Percentiles rank a stretch among this genome's conserved stretches.
Evolutionary conservation across 2,113 vertebrate genomes (phyloP).

Genomic region (Hoplias malabaricus): DNA sequence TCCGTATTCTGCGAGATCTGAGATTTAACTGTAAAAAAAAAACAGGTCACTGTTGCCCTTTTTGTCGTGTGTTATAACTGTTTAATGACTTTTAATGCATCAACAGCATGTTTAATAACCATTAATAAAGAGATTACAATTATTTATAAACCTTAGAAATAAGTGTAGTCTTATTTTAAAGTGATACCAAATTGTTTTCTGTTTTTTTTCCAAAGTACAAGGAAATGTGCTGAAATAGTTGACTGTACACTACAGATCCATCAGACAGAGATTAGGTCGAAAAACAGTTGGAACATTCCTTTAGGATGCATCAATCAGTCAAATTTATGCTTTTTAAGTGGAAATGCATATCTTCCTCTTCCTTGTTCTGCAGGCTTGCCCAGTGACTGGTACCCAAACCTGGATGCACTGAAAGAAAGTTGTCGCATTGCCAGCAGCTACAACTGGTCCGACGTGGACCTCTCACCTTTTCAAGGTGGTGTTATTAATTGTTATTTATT

Average conservation of each 20-base stretch:
- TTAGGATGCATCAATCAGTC: not conserved
- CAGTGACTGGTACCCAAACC: constrained; percentile 87
- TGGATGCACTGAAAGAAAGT: constrained; percentile 91
- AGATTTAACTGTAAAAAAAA: too few species aligned
- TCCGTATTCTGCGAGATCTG: too few species aligned
- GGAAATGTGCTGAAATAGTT: not conserved
- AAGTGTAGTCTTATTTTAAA: too few species aligned
- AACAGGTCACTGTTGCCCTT: too few species aligned
- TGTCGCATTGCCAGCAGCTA: constrained; percentile 92
- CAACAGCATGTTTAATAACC: too few species aligned
- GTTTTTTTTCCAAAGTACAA: not conserved
- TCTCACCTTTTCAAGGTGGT: constrained; percentile 90
- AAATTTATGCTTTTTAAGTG: not conserved
- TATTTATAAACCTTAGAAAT: not conserved
- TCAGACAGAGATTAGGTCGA: not conserved
- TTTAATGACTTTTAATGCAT: too few species aligned
- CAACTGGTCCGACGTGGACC: constrained; percentile 92
- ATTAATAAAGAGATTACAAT: too few species aligned
- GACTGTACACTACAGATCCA: not conserved
- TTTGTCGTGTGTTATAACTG: too few species aligned
- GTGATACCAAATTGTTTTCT: too few species aligned
- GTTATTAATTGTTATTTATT: too few species aligned
- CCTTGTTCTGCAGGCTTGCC: constrained; percentile 68
- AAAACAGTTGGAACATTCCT: not conserved
- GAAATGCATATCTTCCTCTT: not conserved